These are phyloP conservation scores for Neolamprologus ventralis DNA, from an alignment of 2,113 vertebrate genomes.

Conservation along the genomic window DNA sequence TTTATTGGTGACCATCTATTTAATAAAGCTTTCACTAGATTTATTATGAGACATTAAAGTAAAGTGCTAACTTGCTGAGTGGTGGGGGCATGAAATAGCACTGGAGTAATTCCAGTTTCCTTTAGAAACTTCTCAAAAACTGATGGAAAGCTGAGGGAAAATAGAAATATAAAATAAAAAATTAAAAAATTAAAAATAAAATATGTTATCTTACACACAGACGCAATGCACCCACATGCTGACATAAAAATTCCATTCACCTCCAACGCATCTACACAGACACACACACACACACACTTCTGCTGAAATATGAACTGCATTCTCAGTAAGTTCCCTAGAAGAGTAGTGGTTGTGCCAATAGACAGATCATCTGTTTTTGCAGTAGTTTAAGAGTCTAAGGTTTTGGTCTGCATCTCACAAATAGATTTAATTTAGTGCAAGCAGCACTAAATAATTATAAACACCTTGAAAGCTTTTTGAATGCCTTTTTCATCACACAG, in stretches of 20 bases:
- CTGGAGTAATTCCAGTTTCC: background rate
- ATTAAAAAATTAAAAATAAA: background rate
- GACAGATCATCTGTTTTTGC: background rate
- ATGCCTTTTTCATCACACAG: background rate
- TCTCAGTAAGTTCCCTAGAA: background rate
- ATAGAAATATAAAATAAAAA: background rate
- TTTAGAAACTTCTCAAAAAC: background rate
- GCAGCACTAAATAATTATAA: background rate
- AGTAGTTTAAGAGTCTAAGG: background rate
- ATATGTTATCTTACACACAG: background rate
- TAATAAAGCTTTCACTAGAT: background rate
- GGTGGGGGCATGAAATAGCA: background rate
- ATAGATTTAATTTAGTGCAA: background rate
- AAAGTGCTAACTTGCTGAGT: background rate
- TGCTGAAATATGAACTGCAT: background rate
- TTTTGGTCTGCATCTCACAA: background rate
- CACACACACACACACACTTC: background rate
- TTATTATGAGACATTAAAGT: background rate
- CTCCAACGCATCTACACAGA: background rate
- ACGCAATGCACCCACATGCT: background rate
- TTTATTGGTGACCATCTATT: background rate
- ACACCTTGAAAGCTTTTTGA: background rate
- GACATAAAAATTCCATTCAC: background rate
- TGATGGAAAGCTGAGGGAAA: background rate
- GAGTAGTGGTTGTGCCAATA: background rate